Percentiles rank a stretch among this genome's conserved stretches.
Evolutionary conservation across 2,888 invertebrate species (phyloP).

Genomic region (Mythimna impura): DNA sequence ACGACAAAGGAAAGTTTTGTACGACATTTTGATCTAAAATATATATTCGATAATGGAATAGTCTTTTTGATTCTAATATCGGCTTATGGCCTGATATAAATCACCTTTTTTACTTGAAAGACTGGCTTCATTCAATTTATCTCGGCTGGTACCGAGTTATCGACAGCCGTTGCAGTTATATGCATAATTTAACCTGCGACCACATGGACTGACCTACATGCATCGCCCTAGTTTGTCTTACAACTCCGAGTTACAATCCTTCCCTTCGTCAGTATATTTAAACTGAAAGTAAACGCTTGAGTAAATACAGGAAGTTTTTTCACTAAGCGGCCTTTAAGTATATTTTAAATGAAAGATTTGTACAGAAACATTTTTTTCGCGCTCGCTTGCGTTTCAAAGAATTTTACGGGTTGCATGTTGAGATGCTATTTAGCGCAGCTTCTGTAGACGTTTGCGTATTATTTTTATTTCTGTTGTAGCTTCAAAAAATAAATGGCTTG

Average conservation of each 20-base stretch:
- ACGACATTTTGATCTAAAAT: neutral
- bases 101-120: slow-evolving; percentile 26
- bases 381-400: slow-evolving; percentile 54
- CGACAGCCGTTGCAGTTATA: slow-evolving; percentile 65
- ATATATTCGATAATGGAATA: neutral
- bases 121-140: slow-evolving; percentile 52
- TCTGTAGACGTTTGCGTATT: slow-evolving; percentile 31
- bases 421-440: slow-evolving; percentile 27
- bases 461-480: slow-evolving; percentile 25
- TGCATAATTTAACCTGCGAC: slow-evolving; percentile 69
- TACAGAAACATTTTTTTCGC: slow-evolving; percentile 54
- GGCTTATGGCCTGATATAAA: slow-evolving; percentile 9
- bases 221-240: slow-evolving; percentile 66
- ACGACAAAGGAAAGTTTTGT: neutral
- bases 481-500: slow-evolving; percentile 18
- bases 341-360: slow-evolving; percentile 53
- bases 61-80: neutral
- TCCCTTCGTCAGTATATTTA: slow-evolving; percentile 63
- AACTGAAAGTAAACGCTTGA: slow-evolving; percentile 56
- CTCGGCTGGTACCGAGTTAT: slow-evolving; percentile 49
- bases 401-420: slow-evolving; percentile 39
- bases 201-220: slow-evolving; percentile 65
- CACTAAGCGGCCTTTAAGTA: slow-evolving; percentile 36
- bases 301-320: slow-evolving; percentile 60
- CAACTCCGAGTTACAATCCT: slow-evolving; percentile 56